Percentiles rank a stretch among this genome's conserved stretches.
Conservation (phyloP, 2,888 invertebrate species). For the Thalpophila matura region DNA sequence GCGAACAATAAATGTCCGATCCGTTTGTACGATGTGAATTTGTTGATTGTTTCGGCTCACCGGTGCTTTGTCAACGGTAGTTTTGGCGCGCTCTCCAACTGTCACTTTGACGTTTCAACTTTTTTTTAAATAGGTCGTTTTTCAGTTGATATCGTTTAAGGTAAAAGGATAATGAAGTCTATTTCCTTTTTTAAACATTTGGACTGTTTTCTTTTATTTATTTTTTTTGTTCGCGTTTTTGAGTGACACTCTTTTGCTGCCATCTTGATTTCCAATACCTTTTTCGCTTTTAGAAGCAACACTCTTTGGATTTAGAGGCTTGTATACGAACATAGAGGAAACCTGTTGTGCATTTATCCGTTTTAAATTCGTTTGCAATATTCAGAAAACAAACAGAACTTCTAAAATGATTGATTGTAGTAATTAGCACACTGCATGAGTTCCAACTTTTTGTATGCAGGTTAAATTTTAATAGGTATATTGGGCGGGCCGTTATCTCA, state of each 20-base stretch:
- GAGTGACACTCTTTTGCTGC: constrained; percentile 14
- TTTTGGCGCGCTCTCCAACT: constrained; percentile 82
- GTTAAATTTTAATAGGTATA: constrained; percentile 65
- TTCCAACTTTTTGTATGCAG: constrained; percentile 55
- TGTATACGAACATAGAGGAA: not conserved
- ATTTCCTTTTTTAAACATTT: constrained; percentile 21
- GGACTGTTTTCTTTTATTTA: not conserved
- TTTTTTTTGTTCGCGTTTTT: constrained; percentile 16
- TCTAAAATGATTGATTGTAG: constrained; percentile 42
- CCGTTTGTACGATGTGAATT: constrained; percentile 84
- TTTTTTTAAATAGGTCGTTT: constrained; percentile 65
- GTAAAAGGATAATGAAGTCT: constrained; percentile 41
- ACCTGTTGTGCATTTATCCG: constrained; percentile 3
- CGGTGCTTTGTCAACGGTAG: constrained; percentile 82
- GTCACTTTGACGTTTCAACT: constrained; percentile 79
- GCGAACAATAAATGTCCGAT: constrained; percentile 89
- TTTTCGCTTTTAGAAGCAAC: not conserved
- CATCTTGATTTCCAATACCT: not conserved
- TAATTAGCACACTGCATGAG: constrained; percentile 43
- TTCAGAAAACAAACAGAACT: constrained; percentile 23
- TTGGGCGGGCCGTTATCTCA: constrained; percentile 62
- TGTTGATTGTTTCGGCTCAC: constrained; percentile 86
- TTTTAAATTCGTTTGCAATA: constrained; percentile 23
- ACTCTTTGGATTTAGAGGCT: not conserved
- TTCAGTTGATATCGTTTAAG: constrained; percentile 65